Evolutionary conservation across 2,888 invertebrate genomes (phyloP).

Genomic region (Phymatocera aterrima): DNA sequence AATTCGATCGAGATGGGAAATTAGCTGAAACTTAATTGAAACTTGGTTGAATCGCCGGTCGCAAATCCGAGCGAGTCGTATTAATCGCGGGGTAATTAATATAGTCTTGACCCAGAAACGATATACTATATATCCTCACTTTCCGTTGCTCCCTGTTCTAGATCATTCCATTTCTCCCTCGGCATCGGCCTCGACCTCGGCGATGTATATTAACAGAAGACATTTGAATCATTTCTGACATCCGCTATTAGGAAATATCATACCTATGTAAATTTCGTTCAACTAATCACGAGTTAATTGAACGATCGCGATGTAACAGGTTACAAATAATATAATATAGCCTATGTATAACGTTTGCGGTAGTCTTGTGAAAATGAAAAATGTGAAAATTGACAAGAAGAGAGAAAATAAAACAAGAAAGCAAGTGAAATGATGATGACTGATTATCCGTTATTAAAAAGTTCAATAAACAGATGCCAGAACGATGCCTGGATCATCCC

Average conservation of each 20-base stretch:
- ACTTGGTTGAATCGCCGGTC: conserved; percentile 36
- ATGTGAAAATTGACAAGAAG: background rate
- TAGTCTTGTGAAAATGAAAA: no score
- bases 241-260: conserved; percentile 1
- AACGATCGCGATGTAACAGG: no score
- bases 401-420: conserved; percentile 4
- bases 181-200: no score
- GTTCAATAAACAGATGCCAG: conserved; percentile 9
- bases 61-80: conserved; percentile 9
- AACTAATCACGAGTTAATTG: background rate
- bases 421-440: no score
- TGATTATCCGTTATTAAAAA: background rate
- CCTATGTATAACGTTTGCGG: no score
- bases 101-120: conserved; percentile 41
- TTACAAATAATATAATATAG: no score
- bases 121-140: background rate
- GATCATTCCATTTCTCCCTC: background rate
- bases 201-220: conserved; percentile 8
- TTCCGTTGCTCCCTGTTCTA: background rate
- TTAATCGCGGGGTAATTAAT: conserved; percentile 32
- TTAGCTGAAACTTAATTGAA: conserved; percentile 25
- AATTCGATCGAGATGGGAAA: conserved; percentile 33
- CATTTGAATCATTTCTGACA: conserved; percentile 13
- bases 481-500: no score
- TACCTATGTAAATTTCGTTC: conserved; percentile 12